Base-by-base conservation (phyloP, 2,888 invertebrate species). In the Tenthredo scrophulariae region DNA sequence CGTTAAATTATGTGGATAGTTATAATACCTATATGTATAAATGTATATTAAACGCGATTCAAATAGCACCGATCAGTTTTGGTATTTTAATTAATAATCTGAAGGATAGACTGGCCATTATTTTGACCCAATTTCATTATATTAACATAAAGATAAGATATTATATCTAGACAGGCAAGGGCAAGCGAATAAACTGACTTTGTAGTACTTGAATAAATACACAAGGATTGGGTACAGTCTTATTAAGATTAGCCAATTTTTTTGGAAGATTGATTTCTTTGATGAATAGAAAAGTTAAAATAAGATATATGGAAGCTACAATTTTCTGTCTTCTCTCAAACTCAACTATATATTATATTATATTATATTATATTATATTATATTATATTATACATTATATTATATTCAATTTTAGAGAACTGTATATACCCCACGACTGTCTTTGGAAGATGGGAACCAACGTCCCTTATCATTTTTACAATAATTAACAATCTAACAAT, bases 41-140 rank as follows among this genome's bases (percentile, higher is more conserved):
- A 46, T 46, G 46, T 46, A 29, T 2, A 75, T 50, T 18, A 75
- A 75, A 43, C 37, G 37, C 18, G 84, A 46, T 22, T 62, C 22
- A 58, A 37, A 84, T 84, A 84, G 84, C 84, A 84, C 84, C 84
- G 67, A 74, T 50, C 40, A 37, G 33, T 70, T 84, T 84, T 84
- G 84, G 84, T 84, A 84, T 84, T 22, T 70, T 65, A 50, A 29
- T 46, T 65, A 50, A 13, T n/a, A 70, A 37, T 70, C 70, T 37
- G 33, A 70, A 70, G 40, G 72, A 70, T 70, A 33, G n/a, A 46
- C 46, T 15, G 43, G 26, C 10, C 9, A 13, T 46, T 9, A 9
- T 46, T 3, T n/a, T 54, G 46, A 77, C 40, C 29, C 33, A 9
- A 74, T 43, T 54, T 54, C 29, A 54, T 77, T 54, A 54, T 5